A percentile compares a stretch with the other conserved stretches of the same genome.
These are phyloP conservation scores for Lasioglossum pauxillum DNA, from an alignment of 2,888 invertebrate genomes.

Conservation along the genomic window DNA sequence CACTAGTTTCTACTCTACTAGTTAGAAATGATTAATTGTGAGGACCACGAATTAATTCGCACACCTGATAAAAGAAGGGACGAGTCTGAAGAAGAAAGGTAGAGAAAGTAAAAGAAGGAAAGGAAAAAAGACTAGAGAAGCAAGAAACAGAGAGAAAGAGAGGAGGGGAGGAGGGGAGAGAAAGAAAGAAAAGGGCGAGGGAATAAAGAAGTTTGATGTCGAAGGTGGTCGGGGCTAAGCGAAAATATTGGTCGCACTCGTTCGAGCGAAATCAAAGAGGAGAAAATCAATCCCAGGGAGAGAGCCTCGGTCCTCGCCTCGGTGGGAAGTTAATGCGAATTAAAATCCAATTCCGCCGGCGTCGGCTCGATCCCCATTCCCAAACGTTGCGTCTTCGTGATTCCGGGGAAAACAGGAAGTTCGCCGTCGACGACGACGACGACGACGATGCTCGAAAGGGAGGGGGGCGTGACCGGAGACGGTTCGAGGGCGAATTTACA, in stretches of 20 bases:
- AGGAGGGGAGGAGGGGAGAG: background rate
- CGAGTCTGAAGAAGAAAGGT: background rate
- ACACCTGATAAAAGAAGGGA: too few species aligned
- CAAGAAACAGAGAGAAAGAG: background rate
- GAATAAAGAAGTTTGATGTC: conserved; percentile 50
- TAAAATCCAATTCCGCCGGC: conserved; percentile 54
- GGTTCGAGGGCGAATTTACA: conserved; percentile 30
- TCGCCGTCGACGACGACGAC: conserved; percentile 6
- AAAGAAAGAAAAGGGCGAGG: background rate
- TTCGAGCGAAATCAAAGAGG: conserved; percentile 54
- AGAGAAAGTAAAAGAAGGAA: background rate
- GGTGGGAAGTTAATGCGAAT: conserved; percentile 58
- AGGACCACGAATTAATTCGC: too few species aligned
- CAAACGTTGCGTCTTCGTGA: conserved; percentile 50
- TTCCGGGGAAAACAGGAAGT: conserved; percentile 46
- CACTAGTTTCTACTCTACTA: too few species aligned
- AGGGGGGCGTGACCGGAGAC: background rate
- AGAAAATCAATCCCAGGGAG: conserved; percentile 51
- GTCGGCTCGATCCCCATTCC: conserved; percentile 37
- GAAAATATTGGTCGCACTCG: conserved; percentile 57
- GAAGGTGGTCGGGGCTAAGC: conserved; percentile 37
- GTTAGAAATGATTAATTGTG: too few species aligned
- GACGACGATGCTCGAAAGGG: background rate
- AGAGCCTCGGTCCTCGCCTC: conserved; percentile 21
- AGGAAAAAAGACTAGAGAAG: background rate